Base-by-base conservation (phyloP, 2,888 invertebrate genomes). In the Pandemis heparana region DNA sequence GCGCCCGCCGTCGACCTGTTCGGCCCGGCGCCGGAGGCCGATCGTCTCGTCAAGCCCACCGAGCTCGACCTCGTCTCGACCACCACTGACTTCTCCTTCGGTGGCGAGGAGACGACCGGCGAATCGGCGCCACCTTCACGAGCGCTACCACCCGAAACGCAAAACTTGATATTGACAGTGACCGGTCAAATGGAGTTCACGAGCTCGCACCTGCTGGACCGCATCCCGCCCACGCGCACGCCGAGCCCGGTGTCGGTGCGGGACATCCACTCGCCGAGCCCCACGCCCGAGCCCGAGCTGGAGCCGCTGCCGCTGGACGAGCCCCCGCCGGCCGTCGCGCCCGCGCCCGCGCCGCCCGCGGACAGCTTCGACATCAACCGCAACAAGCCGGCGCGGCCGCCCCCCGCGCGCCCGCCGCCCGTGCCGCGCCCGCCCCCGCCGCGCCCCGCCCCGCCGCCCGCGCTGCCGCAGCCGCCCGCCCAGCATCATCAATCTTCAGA, bases 131-230 rank as follows among this genome's bases (percentile, higher is more conserved):
- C 95, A 53, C 92, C 95, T 0, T 86, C 95, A 3, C 95, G 96
- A 16, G 96, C 96, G 5, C 95, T 97, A 32, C 96, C 97, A 0
- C 96, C 96, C 77, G 97, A 97, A 88, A 98, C 98, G 0, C 97
- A 98, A 91, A 97, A 98, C 84, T 92, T 98, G 32, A 96, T 98
- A 64, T 95, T 97, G 79, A 97, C 97, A 46, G 98, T 98, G 0
- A 98, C 98, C 51, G 98, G 97, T 1, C 97, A 97, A 71, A 96
- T 98, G 96, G 98, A 98, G 83, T 97, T 97, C 66, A 97, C 98
- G 0, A 98, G 98, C 80, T 97, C 97, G 5, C 97, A 97, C 84
- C 91, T 98, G 69, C 89, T 98, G 71, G 97, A 98, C 79, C 96
- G 98, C 75, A 96, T 98, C 75, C 97, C 98, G 68, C 97, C 96